Evolutionary conservation across 2,797 vertebrate genomes (phyloP).

Genomic region (Pitangus sulphuratus): DNA sequence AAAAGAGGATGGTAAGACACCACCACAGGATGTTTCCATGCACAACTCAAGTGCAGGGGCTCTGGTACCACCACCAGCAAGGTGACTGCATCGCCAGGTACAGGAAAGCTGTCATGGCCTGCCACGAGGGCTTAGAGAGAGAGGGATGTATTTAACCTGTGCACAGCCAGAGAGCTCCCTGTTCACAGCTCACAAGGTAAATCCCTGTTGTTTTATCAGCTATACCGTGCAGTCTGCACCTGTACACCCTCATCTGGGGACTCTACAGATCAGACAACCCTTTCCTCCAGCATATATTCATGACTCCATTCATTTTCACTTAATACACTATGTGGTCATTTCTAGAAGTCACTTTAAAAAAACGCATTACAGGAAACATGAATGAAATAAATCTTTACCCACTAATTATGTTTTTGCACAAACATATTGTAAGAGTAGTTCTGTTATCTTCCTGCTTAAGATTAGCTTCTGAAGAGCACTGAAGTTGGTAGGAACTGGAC

Average conservation of each 20-base stretch:
- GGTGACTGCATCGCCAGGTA: not conserved
- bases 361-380: not conserved
- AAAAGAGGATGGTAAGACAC: not conserved
- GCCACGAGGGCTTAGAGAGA: not conserved
- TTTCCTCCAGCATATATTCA: not conserved
- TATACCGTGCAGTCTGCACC: not conserved
- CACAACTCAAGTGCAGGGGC: not conserved
- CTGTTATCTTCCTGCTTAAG: not conserved
- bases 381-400: not conserved
- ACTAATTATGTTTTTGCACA: not conserved
- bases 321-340: not conserved
- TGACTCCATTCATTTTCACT: not conserved
- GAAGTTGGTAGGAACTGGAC: not conserved
- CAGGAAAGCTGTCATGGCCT: not conserved
- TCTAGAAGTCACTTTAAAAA: not conserved
- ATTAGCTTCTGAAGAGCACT: not conserved
- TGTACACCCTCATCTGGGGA: not conserved
- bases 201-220: not conserved
- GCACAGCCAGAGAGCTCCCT: not conserved
- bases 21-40: not conserved
- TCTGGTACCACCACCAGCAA: not conserved
- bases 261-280: not conserved
- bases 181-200: not conserved
- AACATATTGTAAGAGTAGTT: not conserved
- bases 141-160: accelerated